Evolutionary conservation across 2,797 vertebrate genomes (phyloP).

Genomic region (Sylvia borin): DNA sequence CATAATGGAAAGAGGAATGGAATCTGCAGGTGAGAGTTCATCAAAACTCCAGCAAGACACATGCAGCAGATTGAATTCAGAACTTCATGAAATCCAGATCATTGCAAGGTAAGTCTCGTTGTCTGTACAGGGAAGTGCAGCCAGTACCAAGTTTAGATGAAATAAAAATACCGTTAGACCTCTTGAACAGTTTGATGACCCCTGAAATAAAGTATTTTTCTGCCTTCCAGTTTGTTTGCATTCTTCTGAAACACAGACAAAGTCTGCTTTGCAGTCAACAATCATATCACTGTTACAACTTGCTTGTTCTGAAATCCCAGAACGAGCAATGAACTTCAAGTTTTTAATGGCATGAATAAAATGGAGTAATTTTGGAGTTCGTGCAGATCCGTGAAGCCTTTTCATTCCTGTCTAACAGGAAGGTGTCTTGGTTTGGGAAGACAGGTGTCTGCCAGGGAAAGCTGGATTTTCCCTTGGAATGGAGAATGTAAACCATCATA

Average conservation of each 20-base stretch:
- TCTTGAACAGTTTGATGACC: background rate
- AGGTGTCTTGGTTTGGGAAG: too few relatives aligned
- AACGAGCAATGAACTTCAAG: background rate
- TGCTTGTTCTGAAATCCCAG: background rate
- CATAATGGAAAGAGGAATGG: background rate
- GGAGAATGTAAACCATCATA: too few relatives aligned
- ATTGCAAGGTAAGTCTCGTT: too few relatives aligned
- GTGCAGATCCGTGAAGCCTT: background rate
- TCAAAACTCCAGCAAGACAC: background rate
- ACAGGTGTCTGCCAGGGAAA: too few relatives aligned
- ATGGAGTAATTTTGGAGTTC: background rate
- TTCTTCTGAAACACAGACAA: background rate
- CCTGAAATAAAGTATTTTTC: background rate
- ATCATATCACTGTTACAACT: background rate
- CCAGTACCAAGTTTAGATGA: background rate
- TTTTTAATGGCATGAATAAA: background rate
- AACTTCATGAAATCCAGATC: background rate
- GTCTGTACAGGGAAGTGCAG: accelerated
- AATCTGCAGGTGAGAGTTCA: background rate
- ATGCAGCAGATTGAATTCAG: background rate
- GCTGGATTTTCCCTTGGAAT: too few relatives aligned
- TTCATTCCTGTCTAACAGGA: background rate
- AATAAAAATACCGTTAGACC: background rate
- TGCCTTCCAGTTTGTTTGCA: background rate
- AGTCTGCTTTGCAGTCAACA: background rate